Evolutionary conservation across 2,113 vertebrate species (phyloP).

Genomic region (Larimichthys crocea): DNA sequence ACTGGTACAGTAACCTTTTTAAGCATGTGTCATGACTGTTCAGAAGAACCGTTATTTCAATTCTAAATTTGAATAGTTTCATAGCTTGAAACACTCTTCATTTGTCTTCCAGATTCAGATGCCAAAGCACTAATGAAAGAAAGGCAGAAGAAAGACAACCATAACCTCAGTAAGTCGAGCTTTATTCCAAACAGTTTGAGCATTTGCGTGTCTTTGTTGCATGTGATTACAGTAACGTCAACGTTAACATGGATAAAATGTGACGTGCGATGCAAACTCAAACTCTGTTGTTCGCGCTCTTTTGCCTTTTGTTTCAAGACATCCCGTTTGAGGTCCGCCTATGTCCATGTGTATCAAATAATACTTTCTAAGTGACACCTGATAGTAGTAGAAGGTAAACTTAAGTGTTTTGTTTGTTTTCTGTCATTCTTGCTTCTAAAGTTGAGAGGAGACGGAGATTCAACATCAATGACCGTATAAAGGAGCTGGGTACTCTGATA

Average conservation of each 20-base stretch:
- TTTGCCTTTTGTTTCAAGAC: neutral
- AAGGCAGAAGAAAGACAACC: constrained; percentile 95
- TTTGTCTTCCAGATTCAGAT: constrained; percentile 76
- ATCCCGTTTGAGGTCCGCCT: neutral
- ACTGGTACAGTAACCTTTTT: constrained; percentile 76
- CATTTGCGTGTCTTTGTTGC: too few relatives aligned
- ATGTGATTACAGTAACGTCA: too few relatives aligned
- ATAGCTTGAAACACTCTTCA: neutral
- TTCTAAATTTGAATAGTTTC: neutral
- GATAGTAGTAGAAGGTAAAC: constrained; percentile 15
- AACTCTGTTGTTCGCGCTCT: neutral
- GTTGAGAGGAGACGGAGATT: constrained; percentile 93
- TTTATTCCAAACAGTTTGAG: neutral
- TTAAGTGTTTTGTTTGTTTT: neutral
- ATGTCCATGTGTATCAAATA: neutral
- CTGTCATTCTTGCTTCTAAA: constrained; percentile 53
- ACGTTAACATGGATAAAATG: neutral
- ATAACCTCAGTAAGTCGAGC: constrained; percentile 90
- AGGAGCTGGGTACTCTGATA: constrained; percentile 92
- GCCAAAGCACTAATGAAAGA: constrained; percentile 87
- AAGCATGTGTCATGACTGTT: neutral
- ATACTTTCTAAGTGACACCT: neutral
- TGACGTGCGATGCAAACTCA: neutral
- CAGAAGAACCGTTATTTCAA: neutral
- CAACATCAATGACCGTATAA: constrained; percentile 96